Conservation (phyloP, 2,888 invertebrate genomes). For the Pycnomerus fuliginosus region DNA sequence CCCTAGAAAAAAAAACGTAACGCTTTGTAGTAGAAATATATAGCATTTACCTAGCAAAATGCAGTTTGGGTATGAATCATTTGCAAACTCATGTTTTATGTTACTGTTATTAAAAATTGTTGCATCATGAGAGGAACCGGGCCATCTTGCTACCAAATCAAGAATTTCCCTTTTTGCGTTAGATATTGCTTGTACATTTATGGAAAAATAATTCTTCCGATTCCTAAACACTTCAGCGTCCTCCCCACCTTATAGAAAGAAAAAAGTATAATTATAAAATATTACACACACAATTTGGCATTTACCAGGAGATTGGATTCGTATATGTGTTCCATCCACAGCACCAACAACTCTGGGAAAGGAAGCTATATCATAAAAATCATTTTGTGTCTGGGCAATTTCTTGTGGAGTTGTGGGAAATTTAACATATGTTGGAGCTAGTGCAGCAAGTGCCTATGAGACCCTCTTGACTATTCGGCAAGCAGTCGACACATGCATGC, state of each 20-base stretch:
- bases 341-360: background rate
- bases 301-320: slow-evolving; percentile 2
- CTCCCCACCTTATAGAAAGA: background rate
- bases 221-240: background rate
- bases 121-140: slow-evolving; percentile 3
- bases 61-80: background rate
- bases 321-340: too few relatives aligned
- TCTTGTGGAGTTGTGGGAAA: background rate
- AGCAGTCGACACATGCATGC: too few relatives aligned
- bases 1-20: too few relatives aligned
- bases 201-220: background rate
- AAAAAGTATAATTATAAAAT: background rate
- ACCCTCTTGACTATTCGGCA: background rate
- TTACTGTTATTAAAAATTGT: slow-evolving; percentile 4
- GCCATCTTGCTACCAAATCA: slow-evolving; percentile 5
- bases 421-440: background rate
- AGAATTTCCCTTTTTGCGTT: slow-evolving; percentile 1
- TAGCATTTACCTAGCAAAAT: background rate
- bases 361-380: background rate
- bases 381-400: background rate
- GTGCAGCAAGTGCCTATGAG: background rate
- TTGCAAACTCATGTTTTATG: background rate
- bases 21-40: too few relatives aligned
- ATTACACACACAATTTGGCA: background rate
- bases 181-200: slow-evolving; percentile 3